phyloP scores from a whole-genome alignment of 2,888 invertebrate species.

The Drepana falcataria region DNA sequence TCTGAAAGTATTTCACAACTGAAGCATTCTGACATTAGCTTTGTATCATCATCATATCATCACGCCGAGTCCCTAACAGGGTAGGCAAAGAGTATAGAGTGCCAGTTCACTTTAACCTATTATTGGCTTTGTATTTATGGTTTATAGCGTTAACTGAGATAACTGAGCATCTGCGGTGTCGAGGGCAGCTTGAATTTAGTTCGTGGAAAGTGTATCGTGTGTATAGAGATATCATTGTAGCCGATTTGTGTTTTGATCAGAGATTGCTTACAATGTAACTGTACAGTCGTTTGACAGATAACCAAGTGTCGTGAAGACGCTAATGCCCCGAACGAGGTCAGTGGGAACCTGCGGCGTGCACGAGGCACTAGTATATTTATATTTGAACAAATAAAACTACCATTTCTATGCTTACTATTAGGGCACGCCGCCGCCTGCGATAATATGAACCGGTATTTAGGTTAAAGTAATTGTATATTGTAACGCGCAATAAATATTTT shows the following conservation, averaged over 20 bases:
- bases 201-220: conserved; percentile 21
- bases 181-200: conserved; percentile 7
- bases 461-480: conserved; percentile 25
- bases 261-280: conserved; percentile 30
- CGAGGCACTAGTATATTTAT: conserved; percentile 34
- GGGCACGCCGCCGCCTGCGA: conserved; percentile 16
- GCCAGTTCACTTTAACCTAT: too few species aligned
- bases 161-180: too few species aligned
- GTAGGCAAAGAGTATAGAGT: too few species aligned
- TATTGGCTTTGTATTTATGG: not conserved
- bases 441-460: conserved; percentile 16
- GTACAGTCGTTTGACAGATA: conserved; percentile 41
- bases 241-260: conserved; percentile 18
- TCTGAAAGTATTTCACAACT: not conserved
- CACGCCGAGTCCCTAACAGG: too few species aligned
- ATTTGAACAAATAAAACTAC: conserved; percentile 45
- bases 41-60: not conserved
- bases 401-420: conserved; percentile 26
- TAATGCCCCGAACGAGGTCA: conserved; percentile 60
- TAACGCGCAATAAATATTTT: conserved; percentile 14
- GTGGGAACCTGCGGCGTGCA: conserved; percentile 38
- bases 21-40: not conserved
- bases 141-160: not conserved
- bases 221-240: conserved; percentile 20
- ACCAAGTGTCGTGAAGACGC: conserved; percentile 39